Evolutionary conservation across 2,888 invertebrate genomes (phyloP), one percentile per base, ranked within the genome.

Genomic region (Metallyticus violacea): DNA sequence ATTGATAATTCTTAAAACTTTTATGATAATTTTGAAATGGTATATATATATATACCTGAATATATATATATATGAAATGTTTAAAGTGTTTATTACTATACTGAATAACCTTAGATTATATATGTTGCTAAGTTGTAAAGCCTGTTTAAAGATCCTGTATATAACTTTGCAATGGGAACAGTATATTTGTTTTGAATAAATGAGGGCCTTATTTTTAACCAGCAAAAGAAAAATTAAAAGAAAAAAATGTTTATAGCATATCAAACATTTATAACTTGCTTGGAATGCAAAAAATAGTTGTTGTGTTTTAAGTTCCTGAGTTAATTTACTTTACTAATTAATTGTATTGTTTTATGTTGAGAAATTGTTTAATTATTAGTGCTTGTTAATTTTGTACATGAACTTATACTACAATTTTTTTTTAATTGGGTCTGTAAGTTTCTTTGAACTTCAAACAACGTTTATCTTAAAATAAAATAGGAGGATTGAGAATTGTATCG

Each of bases 201-300:
- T 27, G 76, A 83, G 27, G 83, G 83, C 77, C 83, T 83, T 83
- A 83, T 83, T 83, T 77, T 83, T 77, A 77, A 83, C n/a, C 76
- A 83, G 22, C 30, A 22, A 83, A 22, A 7, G 26, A 77, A 22
- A 29, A 9, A n/a, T 4, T 28, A 29, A 77, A 77, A 27, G 15
- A 29, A 77, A 83, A n/a, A 27, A 7, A 26, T 6, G 25, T 2
- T 25, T 9, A 26, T 81, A 28, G 30, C 28, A 7, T 22, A 7
- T 25, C 1, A 7, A 6, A 26, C n/a, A 81, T 7, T 29, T 62
- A 26, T 82, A 25, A 26, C 25, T 82, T 82, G 9, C 9, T 30
- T 81, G 25, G 22, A 9, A 30, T 30, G 9, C 3, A 25, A 25
- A 25, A n/a, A 30, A 25, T 25, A 22, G 30, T 29, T 81, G 15